These are phyloP conservation scores for Phaetusa simplex DNA, from an alignment of 2,113 vertebrate species.

Conservation along the genomic window DNA sequence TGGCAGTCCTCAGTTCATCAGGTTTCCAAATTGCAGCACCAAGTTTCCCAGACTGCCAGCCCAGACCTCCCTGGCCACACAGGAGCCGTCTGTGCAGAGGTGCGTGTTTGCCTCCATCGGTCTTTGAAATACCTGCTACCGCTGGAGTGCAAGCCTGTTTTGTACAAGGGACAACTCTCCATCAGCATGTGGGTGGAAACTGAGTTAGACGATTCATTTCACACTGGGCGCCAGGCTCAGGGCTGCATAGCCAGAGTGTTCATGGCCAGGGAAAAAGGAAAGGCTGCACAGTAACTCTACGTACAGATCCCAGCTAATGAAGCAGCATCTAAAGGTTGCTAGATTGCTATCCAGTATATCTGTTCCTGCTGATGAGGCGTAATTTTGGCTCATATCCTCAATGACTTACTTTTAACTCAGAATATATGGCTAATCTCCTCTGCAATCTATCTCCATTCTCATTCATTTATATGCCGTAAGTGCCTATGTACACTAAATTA, in stretches of 20 bases:
- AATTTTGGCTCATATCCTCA: not conserved
- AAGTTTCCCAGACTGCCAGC: not conserved
- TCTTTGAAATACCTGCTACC: not conserved
- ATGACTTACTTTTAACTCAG: not conserved
- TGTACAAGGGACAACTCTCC: not conserved
- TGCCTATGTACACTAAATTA: not conserved
- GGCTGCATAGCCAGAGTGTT: not conserved
- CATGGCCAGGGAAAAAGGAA: not conserved
- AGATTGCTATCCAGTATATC: not conserved
- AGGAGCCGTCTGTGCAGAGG: not conserved
- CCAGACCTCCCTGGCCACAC: not conserved
- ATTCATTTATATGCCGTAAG: not conserved
- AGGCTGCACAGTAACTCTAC: not conserved
- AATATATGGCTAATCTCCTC: not conserved
- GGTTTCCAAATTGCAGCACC: not conserved
- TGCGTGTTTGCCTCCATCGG: not conserved
- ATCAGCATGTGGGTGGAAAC: not conserved
- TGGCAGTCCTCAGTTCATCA: not conserved
- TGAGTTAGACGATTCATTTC: not conserved
- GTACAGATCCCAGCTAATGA: not conserved
- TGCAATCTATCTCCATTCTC: not conserved
- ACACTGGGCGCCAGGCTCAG: not conserved
- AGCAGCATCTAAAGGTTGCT: not conserved
- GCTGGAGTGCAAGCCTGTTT: not conserved
- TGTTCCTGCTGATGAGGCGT: not conserved